Conservation (phyloP, 2,113 vertebrate species). For the Ranitomeya imitator region DNA sequence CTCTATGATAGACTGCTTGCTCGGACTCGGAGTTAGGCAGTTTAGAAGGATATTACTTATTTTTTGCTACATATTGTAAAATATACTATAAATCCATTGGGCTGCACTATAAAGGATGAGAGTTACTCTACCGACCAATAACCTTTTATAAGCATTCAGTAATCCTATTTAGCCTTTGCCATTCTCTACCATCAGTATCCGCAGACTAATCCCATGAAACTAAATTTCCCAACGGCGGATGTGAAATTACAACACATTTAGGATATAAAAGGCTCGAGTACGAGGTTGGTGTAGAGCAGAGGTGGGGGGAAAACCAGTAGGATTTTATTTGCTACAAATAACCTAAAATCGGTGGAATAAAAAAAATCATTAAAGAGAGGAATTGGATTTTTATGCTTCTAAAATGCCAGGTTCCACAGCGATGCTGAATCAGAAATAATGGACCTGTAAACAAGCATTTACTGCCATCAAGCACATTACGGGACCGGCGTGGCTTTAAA, state of each 20-base stretch:
- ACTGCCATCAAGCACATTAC: slow-evolving; percentile 26
- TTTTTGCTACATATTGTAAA: slow-evolving; percentile 12
- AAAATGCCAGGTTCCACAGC: slow-evolving; percentile 38
- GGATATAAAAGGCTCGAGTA: neutral
- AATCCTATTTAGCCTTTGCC: slow-evolving; percentile 18
- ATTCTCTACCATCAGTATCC: slow-evolving; percentile 6
- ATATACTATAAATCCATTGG: neutral
- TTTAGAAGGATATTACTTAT: neutral
- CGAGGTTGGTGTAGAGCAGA: slow-evolving; percentile 2
- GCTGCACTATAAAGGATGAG: neutral
- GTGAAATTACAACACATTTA: neutral
- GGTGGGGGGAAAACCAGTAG: neutral
- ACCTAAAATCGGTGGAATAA: slow-evolving; percentile 19
- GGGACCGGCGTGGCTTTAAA: neutral
- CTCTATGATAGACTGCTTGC: neutral
- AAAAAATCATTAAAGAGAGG: slow-evolving; percentile 31
- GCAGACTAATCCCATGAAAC: neutral
- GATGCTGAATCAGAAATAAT: slow-evolving; percentile 12
- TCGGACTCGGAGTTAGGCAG: neutral
- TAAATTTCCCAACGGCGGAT: neutral
- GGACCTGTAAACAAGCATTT: slow-evolving; percentile 43
- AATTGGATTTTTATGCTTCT: slow-evolving; percentile 37
- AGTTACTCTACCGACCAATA: neutral
- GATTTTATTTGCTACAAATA: slow-evolving; percentile 43
- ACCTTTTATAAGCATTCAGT: slow-evolving; percentile 6